phyloP scores from a whole-genome alignment of 2,797 vertebrate genomes.

The Rallus crepitans region DNA sequence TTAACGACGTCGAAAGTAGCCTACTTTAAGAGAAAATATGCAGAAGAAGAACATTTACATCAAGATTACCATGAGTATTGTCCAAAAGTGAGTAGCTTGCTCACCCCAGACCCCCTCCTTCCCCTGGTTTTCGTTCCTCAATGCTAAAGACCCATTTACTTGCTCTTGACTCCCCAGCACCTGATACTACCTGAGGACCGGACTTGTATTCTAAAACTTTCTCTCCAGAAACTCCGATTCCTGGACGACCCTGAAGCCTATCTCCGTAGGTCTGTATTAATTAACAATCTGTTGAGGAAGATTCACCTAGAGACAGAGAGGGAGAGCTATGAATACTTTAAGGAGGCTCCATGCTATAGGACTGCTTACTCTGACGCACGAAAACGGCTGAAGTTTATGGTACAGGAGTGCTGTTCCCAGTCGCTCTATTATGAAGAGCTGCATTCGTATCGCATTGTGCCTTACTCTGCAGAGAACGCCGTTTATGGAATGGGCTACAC shows the following conservation, averaged over 20 bases:
- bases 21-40: constrained; percentile 99
- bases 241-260: constrained; percentile 95
- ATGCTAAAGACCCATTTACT: background rate
- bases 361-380: constrained; percentile 82
- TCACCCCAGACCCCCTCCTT: background rate
- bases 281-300: constrained; percentile 95
- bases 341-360: constrained; percentile 78
- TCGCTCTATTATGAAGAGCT: constrained; percentile 89
- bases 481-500: constrained; percentile 88
- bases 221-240: constrained; percentile 96
- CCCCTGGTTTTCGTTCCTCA: rapidly evolving
- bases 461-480: constrained; percentile 86
- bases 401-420: constrained; percentile 90
- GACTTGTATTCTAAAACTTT: constrained; percentile 95
- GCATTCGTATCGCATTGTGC: constrained; percentile 90
- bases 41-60: constrained; percentile 98
- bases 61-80: constrained; percentile 93
- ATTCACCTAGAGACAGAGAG: constrained; percentile 91
- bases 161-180: constrained; percentile 83
- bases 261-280: constrained; percentile 94
- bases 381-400: constrained; percentile 93
- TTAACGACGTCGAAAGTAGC: constrained; percentile 99
- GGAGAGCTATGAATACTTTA: constrained; percentile 86
- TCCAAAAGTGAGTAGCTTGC: constrained; percentile 89
- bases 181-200: constrained; percentile 94